A percentile compares a stretch with the other conserved stretches of the same genome.
These are phyloP conservation scores for Poecilus cupreus DNA, from an alignment of 2,888 invertebrate genomes.

Conservation along the genomic window DNA sequence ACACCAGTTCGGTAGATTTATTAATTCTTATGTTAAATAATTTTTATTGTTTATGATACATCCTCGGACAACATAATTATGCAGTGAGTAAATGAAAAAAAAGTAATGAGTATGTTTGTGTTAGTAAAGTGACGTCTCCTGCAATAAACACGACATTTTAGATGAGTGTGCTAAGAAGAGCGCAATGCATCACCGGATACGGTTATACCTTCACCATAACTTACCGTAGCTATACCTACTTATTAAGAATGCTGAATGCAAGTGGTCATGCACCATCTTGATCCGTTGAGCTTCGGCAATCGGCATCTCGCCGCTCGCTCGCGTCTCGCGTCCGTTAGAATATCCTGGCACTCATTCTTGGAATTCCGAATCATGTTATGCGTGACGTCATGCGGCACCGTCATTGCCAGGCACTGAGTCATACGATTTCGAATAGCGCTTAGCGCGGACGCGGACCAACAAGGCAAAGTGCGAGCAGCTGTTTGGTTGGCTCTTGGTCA, in stretches of 20 bases:
- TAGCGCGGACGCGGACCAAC: neutral
- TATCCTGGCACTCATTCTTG: conserved; percentile 57
- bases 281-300: neutral
- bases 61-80: too few species aligned
- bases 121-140: neutral
- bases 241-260: conserved; percentile 29
- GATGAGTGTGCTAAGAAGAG: neutral
- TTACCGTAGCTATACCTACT: neutral
- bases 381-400: conserved; percentile 54
- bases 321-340: conserved; percentile 20
- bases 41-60: too few species aligned
- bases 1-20: too few species aligned
- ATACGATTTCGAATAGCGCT: conserved; percentile 47
- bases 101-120: neutral
- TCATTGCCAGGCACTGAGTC: conserved; percentile 58
- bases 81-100: too few species aligned
- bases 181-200: neutral
- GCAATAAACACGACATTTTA: conserved; percentile 11
- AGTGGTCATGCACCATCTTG: conserved; percentile 9
- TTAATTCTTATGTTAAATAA: too few species aligned
- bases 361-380: conserved; percentile 56
- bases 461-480: neutral
- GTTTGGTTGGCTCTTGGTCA: neutral
- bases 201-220: neutral
- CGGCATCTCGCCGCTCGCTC: neutral